Conservation (phyloP, 2,113 vertebrate species). For the Alligator mississippiensis region DNA sequence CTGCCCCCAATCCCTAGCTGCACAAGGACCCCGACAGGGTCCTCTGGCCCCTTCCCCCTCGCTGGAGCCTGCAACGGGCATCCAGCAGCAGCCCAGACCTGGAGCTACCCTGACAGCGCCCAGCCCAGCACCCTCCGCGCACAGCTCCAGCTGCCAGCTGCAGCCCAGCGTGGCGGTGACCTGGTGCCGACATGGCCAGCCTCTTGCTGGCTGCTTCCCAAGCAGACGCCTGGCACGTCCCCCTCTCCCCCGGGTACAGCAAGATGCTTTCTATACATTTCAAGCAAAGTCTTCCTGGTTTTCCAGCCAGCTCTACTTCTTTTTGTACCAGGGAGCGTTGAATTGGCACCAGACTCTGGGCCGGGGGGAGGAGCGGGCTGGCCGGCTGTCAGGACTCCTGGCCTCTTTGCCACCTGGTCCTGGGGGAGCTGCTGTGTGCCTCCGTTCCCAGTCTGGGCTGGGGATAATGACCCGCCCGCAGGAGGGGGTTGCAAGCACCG, state of each 20-base stretch:
- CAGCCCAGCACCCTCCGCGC: no score
- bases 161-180: not conserved
- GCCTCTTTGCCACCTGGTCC: not conserved
- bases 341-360: not conserved
- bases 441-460: fast-evolving
- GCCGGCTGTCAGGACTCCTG: not conserved
- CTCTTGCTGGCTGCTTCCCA: not conserved
- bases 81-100: not conserved
- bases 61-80: not conserved
- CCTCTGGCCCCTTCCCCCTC: not conserved
- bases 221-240: not conserved
- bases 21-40: fast-evolving
- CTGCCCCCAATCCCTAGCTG: not conserved
- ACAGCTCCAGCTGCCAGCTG: not conserved
- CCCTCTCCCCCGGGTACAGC: no score
- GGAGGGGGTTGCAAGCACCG: no score
- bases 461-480: not conserved
- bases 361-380: not conserved
- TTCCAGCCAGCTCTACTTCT: not conserved
- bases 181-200: not conserved
- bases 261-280: not conserved
- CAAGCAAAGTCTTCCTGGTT: not conserved
- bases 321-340: not conserved
- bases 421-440: not conserved
- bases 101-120: not conserved